Conservation (phyloP, 2,113 vertebrate genomes). For the Promerops cafer region DNA sequence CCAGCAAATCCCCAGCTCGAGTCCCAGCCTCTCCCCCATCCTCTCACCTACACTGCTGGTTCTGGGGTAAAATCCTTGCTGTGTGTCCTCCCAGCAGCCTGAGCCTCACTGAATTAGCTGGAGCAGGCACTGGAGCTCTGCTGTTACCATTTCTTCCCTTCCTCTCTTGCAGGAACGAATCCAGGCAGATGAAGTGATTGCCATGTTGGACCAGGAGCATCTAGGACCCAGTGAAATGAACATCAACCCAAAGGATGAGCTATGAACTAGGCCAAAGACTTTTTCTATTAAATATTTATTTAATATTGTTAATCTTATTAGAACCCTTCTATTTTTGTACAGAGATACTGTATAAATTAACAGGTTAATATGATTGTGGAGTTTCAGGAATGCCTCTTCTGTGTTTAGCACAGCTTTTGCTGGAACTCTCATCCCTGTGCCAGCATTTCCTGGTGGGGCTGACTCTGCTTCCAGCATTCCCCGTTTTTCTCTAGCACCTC, state of each 20-base stretch:
- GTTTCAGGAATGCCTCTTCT: background rate
- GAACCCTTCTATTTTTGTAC: conserved; percentile 96
- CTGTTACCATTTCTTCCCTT: background rate
- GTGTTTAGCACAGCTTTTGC: conserved; percentile 6
- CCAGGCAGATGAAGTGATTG: conserved; percentile 92
- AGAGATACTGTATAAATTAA: conserved; percentile 77
- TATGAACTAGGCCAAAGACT: conserved; percentile 73
- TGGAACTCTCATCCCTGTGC: background rate
- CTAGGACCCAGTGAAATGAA: conserved; percentile 63
- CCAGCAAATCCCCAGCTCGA: background rate
- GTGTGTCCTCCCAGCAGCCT: background rate
- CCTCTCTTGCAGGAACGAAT: conserved; percentile 82
- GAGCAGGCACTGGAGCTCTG: background rate
- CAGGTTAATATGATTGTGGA: conserved; percentile 26
- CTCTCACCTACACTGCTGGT: background rate
- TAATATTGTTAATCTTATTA: conserved; percentile 83
- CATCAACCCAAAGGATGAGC: conserved; percentile 93
- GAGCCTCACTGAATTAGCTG: background rate
- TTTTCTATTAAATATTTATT: conserved; percentile 88
- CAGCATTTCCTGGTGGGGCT: background rate
- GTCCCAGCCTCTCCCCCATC: background rate
- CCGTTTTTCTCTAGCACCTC: background rate
- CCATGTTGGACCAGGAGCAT: conserved; percentile 77
- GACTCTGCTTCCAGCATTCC: background rate
- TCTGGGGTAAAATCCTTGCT: background rate